Evolutionary conservation across 2,888 invertebrate genomes (phyloP).

Genomic region (Diabrotica balteata): DNA sequence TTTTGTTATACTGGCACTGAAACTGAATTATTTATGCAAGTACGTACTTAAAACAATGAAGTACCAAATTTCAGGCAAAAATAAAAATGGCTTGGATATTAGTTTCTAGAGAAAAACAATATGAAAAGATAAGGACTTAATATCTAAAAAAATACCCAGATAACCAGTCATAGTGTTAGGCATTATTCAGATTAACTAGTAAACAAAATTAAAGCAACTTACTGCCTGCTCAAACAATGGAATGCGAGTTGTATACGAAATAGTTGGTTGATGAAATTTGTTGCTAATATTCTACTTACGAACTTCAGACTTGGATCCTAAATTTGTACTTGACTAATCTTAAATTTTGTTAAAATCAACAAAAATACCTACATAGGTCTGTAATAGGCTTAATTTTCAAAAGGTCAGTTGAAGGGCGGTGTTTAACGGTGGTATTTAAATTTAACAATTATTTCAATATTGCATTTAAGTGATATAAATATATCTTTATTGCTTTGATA

Average conservation of each 20-base stretch:
- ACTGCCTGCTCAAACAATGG: conserved; percentile 10
- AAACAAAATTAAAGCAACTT: conserved; percentile 16
- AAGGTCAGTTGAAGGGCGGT: conserved; percentile 21
- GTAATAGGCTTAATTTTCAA: conserved; percentile 17
- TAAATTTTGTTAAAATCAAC: too few species aligned
- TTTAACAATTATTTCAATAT: too few species aligned
- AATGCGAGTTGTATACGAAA: background rate
- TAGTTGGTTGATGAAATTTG: conserved; percentile 10
- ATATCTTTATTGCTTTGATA: conserved; percentile 16
- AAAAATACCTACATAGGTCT: conserved; percentile 25
- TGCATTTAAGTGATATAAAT: background rate
- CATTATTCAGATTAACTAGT: background rate
- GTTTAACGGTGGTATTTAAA: conserved; percentile 7
- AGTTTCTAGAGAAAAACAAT: too few species aligned
- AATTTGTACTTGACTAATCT: background rate
- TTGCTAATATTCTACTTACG: conserved; percentile 24
- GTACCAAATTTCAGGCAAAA: too few species aligned
- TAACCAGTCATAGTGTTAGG: background rate
- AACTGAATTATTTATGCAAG: background rate
- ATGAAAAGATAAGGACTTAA: background rate
- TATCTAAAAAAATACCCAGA: background rate
- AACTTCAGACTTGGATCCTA: conserved; percentile 22
- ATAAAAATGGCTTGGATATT: too few species aligned
- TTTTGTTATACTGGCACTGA: background rate
- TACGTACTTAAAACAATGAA: too few species aligned